Base-by-base conservation (phyloP, 2,797 vertebrate genomes). In the Potorous gilbertii region DNA sequence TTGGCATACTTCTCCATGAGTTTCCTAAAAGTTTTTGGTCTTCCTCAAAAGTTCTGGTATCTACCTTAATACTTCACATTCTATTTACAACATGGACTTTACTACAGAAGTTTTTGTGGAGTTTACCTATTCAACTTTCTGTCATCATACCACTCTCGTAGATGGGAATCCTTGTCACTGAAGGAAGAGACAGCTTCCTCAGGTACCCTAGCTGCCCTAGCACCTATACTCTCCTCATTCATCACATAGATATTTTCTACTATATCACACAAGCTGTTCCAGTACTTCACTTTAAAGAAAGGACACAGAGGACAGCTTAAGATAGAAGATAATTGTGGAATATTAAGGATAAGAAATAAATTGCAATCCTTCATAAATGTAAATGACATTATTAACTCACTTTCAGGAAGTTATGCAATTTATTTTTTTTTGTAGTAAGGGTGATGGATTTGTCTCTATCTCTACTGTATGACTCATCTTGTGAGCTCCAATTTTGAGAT, bases 391-490 rank as follows among this genome's bases (percentile, higher is more conserved):
- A 91, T 90, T 34, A 87, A 29, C 66, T 90, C 54, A 93, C 62
- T 24, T 55, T 29, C 92, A 90, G 54, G 28, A 95, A 54, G 90
- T 55, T 2, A 66, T 55, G 94, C 9, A 87, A 57, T 31, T 92
- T 91, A 92, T 52, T 52, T 52, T 11, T 92, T 96, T 74, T 93
- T 87, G 2, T 54, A 87, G n/a, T 31, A 94, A 89, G 5, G 2
- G 0, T 91, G 28, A 90, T 50, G 16, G 10, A 56, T 95, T 93
- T 95, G 24, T 5, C 56, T 87, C 55, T 50, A n/a, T 57, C 89
- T 55, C 8, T 59, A 59, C 6, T 57, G 27, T 54, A 94, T 95
- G 9, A 2, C 93, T 94, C 93, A n/a, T 29, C 62, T 93, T 92
- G 91, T 95, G 31, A 56, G 54, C 34, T 93, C 10, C 54, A 6